Base-by-base conservation (phyloP, 2,113 vertebrate genomes). In the Syngnathus floridae region DNA sequence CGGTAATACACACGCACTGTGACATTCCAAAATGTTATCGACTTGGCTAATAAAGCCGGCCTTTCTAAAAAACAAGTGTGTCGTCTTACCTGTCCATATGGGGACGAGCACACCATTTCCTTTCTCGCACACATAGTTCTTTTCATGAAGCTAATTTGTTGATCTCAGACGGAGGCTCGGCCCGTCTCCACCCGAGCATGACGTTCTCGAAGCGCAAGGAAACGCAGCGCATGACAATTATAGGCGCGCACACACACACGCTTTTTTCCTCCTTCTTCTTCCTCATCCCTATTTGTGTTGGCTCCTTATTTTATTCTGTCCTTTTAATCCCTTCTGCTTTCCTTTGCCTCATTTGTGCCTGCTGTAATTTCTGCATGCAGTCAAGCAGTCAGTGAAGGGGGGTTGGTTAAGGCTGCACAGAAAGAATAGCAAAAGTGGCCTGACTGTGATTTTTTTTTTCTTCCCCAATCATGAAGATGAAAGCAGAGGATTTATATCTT, bases 101-200 rank as follows among this genome's bases (percentile, higher is more conserved):
- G 61, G 65, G 65, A 74, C 60, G 71, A 17, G 13, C 43, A 14
- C 43, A 46, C n/a, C 31, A 49, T 52, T 61, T 55, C 16, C 51
- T 52, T 41, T 7, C 49, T 16, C 62, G 64, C 70, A 31, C 65
- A 31, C 70, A 43, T 59, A 62, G 64, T 62, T 75, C 70, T 78
- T 65, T 69, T 78, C 69, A 14, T 66, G 48, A 88, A 93, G 77
- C 82, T 90, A 86, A 89, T 90, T 88, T 89, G 89, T 87, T 86
- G 94, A 97, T 95, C 94, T 95, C 92, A 93, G 94, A 95, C 94
- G 93, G 94, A 95, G 93, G 92, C 93, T 70, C 90, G 89, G 91
- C 92, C 93, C 92, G 91, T 93, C 93, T 95, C 93, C 94, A 93
- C 85, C 93, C 90, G 95, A 95, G 93, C 93, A 90, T 94, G 93